Conservation (phyloP, 2,888 invertebrate species). For the Trichogramma evanescens region DNA sequence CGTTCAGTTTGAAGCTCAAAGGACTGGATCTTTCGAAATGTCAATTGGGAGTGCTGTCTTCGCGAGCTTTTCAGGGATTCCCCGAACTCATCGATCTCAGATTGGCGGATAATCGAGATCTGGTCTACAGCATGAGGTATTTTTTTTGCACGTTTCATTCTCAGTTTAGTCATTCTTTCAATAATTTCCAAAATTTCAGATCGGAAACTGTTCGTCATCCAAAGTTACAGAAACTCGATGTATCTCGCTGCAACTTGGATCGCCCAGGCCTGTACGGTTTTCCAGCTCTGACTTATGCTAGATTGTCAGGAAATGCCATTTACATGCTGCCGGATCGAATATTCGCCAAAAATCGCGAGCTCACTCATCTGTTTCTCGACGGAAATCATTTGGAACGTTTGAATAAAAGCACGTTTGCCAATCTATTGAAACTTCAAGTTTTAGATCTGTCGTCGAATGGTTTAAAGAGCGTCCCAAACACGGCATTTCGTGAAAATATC, state of each 20-base stretch:
- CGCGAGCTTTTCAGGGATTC: constrained; percentile 32
- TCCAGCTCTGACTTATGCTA: constrained; percentile 54
- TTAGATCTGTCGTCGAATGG: constrained; percentile 68
- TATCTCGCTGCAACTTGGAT: constrained; percentile 37
- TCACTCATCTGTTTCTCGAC: constrained; percentile 60
- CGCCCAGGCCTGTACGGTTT: constrained; percentile 55
- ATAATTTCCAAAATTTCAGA: constrained; percentile 24
- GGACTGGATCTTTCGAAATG: constrained; percentile 41
- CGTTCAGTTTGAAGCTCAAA: constrained; percentile 33
- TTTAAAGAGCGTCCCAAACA: constrained; percentile 55
- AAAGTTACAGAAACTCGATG: constrained; percentile 37
- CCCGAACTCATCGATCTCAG: constrained; percentile 38
- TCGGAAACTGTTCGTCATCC: constrained; percentile 32
- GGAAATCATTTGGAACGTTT: constrained; percentile 59
- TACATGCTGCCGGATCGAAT: constrained; percentile 53
- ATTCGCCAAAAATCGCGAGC: constrained; percentile 56
- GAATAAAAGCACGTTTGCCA: constrained; percentile 56
- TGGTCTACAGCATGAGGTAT: constrained; percentile 40
- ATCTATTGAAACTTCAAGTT: constrained; percentile 52
- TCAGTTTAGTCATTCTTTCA: background rate
- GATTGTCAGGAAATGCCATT: constrained; percentile 60
- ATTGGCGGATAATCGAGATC: constrained; percentile 36
- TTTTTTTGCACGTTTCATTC: background rate
- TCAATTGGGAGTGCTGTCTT: constrained; percentile 33
- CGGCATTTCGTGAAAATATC: constrained; percentile 56